Percentiles rank a stretch among this genome's conserved stretches.
Evolutionary conservation across 2,113 vertebrate genomes (phyloP).

Genomic region (Nothoprocta pentlandii): DNA sequence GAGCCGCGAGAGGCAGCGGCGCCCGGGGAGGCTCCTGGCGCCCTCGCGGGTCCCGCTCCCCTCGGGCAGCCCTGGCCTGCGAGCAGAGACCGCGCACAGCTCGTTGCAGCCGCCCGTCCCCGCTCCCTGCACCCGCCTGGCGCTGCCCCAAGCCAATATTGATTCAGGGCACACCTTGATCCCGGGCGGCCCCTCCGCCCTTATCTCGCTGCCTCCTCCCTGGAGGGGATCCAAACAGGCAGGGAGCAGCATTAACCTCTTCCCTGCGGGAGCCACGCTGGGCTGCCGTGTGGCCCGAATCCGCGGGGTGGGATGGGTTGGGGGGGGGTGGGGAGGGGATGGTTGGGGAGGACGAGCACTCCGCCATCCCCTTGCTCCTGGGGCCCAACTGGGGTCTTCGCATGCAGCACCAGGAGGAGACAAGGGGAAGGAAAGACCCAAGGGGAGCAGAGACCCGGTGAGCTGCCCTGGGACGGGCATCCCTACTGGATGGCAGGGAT

Average conservation of each 20-base stretch:
- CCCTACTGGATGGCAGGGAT: background rate
- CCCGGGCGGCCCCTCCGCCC: accelerated
- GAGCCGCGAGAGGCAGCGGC: too few relatives aligned
- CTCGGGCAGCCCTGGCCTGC: background rate
- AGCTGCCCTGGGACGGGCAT: background rate
- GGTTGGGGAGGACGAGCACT: background rate
- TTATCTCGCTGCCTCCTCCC: background rate
- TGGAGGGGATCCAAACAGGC: background rate
- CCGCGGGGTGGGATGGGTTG: too few relatives aligned
- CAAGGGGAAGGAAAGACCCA: accelerated
- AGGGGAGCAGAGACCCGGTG: background rate
- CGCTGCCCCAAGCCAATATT: background rate
- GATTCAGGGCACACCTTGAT: background rate
- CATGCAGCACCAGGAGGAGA: accelerated
- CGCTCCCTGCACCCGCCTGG: accelerated
- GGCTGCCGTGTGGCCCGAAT: background rate
- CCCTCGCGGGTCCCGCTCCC: background rate
- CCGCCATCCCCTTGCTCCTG: background rate
- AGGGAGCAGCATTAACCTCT: background rate
- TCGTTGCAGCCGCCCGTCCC: background rate
- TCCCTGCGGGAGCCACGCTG: accelerated
- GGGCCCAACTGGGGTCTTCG: background rate
- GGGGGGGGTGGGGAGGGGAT: too few relatives aligned
- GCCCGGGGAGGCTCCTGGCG: too few relatives aligned
- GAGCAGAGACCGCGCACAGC: background rate